Base-by-base conservation (phyloP, 2,888 invertebrate species). In the Marasmarcha lunaedactyla region DNA sequence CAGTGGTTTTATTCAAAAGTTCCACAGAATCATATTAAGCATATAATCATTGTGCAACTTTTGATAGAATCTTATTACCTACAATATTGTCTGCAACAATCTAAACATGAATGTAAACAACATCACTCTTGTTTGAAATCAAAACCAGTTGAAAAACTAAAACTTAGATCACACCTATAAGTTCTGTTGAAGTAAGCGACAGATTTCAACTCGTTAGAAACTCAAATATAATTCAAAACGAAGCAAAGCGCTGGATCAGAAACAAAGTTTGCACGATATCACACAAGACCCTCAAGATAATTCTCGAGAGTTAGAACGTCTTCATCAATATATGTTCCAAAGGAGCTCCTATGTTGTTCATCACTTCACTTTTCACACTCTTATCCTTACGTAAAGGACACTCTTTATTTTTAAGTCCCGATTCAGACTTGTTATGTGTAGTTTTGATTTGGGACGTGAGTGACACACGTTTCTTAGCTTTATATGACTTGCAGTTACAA, bases 381-480 rank as follows among this genome's bases (percentile, higher is more conserved):
- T 71, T 64, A 58, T 77, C 73, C 40, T 66, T 72, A 50, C 68
- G 69, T 48, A 73, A 55, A 25, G 57, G 61, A 52, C 77, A 73
- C 56, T 73, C 72, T 53, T 77, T 76, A 33, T 65, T 61, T 54
- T 79, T 79, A 9, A 69, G 65, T 45, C 76, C 72, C 30, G 61
- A 72, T 52, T 78, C 79, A 3, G 78, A 81, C 63, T 79, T 79
- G 43, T 81, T 83, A 39, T 79, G 76, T 14, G 68, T 78, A 41
- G 67, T 73, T 53, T 81, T 81, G 44, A 79, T 67, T 62, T 77
- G 79, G 1, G 70, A 58, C 5, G 76, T 63, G 49, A 81, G 55
- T 34, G 78, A 78, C 27, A 78, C 44, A 30, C 73, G 62, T 55
- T 78, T 78, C 63, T 77, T 72, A 56, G 57, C 62, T 59, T 63